These are phyloP conservation scores for Leistus spinibarbis DNA, from an alignment of 2,888 invertebrate species.

Conservation along the genomic window DNA sequence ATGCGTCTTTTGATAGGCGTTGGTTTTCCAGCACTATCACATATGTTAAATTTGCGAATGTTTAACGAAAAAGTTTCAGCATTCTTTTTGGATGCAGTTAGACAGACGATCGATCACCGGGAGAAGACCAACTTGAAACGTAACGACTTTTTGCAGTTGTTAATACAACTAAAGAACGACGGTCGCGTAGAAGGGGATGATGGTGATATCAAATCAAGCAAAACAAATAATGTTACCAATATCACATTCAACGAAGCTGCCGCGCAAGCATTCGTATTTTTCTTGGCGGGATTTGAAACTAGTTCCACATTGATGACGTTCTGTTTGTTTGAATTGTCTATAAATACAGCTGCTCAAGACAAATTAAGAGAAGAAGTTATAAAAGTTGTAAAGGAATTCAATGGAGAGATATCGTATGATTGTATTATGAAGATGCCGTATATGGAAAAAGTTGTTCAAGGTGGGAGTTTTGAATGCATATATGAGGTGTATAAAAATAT, in stretches of 20 bases:
- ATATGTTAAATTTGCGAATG: constrained; percentile 9
- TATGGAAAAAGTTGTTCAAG: constrained; percentile 34
- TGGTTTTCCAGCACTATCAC: constrained; percentile 5
- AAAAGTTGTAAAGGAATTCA: constrained; percentile 32
- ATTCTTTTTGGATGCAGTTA: constrained; percentile 29
- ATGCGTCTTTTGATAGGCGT: constrained; percentile 14
- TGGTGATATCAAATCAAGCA: neutral
- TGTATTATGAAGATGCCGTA: constrained; percentile 34
- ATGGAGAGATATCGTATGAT: constrained; percentile 33
- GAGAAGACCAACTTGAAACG: constrained; percentile 29
- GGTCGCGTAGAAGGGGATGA: constrained; percentile 15
- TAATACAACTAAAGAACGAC: constrained; percentile 33
- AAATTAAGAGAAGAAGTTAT: constrained; percentile 35
- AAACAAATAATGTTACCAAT: constrained; percentile 12
- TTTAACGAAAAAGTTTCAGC: constrained; percentile 11
- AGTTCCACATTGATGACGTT: constrained; percentile 37
- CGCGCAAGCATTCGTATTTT: constrained; percentile 40
- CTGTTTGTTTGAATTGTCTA: constrained; percentile 36
- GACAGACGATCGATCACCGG: constrained; percentile 28
- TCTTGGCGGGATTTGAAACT: constrained; percentile 39
- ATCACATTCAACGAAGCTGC: constrained; percentile 35
- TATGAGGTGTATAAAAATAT: neutral
- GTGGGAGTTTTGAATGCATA: neutral
- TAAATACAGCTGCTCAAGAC: constrained; percentile 32
- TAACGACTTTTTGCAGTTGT: constrained; percentile 33